Evolutionary conservation across 2,113 vertebrate species (phyloP).

Genomic region (Ceratotherium simum): DNA sequence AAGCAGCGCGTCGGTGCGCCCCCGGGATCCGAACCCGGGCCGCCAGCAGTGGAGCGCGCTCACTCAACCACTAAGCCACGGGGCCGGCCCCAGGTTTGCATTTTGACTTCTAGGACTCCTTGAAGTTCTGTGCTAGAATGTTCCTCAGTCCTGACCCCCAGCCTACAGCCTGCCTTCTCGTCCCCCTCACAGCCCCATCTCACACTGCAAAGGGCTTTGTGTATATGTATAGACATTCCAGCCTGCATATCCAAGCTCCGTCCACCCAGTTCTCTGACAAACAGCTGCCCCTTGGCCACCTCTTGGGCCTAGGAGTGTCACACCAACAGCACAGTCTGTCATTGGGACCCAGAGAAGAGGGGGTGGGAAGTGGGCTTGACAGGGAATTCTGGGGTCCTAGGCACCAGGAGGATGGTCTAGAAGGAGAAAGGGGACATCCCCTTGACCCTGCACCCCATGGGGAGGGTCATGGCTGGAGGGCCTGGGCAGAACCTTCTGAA

Average conservation of each 20-base stretch:
- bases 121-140: neutral
- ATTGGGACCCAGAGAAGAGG: neutral
- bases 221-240: neutral
- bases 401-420: neutral
- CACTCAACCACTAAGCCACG: no score
- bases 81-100: neutral
- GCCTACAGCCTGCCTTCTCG: neutral
- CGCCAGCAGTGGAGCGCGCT: no score
- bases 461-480: fast-evolving
- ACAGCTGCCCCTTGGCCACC: neutral
- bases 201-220: neutral
- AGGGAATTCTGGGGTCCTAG: neutral
- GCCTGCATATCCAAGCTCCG: neutral
- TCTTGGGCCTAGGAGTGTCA: neutral
- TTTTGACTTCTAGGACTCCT: neutral
- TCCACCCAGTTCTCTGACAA: neutral
- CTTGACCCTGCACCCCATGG: neutral
- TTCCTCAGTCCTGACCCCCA: neutral
- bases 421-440: neutral
- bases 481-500: neutral
- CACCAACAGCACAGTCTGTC: neutral
- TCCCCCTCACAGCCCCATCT: neutral
- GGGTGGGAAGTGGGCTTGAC: neutral
- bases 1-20: no score
- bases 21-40: no score